Evolutionary conservation across 2,113 vertebrate species (phyloP).

Genomic region (Genyomyrus donnyi): DNA sequence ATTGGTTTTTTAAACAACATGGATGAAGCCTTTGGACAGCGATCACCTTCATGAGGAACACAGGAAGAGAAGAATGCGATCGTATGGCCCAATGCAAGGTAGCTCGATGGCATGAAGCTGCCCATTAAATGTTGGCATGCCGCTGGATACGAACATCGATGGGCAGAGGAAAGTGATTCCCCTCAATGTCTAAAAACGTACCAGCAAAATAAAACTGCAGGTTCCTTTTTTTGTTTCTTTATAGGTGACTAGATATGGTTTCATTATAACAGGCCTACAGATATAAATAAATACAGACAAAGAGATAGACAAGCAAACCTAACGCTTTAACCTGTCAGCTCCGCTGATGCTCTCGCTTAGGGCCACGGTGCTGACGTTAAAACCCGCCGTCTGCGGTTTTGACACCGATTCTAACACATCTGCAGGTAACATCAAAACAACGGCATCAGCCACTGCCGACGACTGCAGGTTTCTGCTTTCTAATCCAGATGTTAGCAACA

Average conservation of each 20-base stretch:
- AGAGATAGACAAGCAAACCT: neutral
- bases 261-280: neutral
- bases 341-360: neutral
- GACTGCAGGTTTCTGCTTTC: neutral
- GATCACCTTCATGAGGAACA: neutral
- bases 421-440: neutral
- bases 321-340: neutral
- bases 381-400: neutral
- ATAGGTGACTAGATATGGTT: neutral
- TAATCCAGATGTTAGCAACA: neutral
- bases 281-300: neutral
- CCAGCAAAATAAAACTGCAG: neutral
- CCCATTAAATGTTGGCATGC: neutral
- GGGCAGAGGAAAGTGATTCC: neutral
- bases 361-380: neutral
- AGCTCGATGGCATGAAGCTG: neutral
- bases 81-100: neutral
- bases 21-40: neutral
- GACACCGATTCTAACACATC: conserved; percentile 12
- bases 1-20: neutral
- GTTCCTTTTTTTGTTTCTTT: neutral
- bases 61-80: neutral
- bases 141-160: neutral
- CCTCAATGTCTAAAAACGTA: neutral
- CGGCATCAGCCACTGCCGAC: neutral